A percentile compares a stretch with the other conserved stretches of the same genome.
Conservation (phyloP, 2,797 vertebrate genomes). For the Hydrocynus forskahlii region DNA sequence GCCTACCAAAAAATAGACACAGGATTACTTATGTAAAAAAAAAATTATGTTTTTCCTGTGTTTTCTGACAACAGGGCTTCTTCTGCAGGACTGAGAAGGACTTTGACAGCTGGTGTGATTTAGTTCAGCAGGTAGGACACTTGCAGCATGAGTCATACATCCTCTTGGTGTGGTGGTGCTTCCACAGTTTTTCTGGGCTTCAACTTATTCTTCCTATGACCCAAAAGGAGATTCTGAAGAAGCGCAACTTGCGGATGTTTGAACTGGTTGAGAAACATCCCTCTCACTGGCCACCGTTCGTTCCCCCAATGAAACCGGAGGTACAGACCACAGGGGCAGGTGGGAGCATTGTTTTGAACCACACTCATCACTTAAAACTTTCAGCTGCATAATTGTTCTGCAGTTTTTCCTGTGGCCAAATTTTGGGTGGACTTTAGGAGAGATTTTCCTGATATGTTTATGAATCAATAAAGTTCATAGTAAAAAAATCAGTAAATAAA, state of each 20-base stretch:
- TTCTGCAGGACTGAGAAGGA: constrained; percentile 89
- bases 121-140: constrained; percentile 83
- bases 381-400: neutral
- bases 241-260: constrained; percentile 85
- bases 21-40: no score
- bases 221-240: constrained; percentile 82
- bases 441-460: neutral
- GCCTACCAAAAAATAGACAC: no score
- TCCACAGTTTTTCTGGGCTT: neutral
- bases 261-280: constrained; percentile 88
- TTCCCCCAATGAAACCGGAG: constrained; percentile 86
- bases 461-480: no score
- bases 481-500: no score
- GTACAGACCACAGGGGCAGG: constrained; percentile 88
- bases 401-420: neutral
- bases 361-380: neutral
- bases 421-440: neutral
- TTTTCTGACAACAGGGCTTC: constrained; percentile 77
- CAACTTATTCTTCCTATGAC: neutral
- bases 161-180: neutral
- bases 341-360: constrained; percentile 52
- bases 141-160: neutral
- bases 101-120: constrained; percentile 86
- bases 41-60: neutral
- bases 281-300: constrained; percentile 86